A percentile compares a stretch with the other conserved stretches of the same genome.
Evolutionary conservation across 1,140 invertebrate species (phyloP).

Genomic region (Drosophila triauraria): DNA sequence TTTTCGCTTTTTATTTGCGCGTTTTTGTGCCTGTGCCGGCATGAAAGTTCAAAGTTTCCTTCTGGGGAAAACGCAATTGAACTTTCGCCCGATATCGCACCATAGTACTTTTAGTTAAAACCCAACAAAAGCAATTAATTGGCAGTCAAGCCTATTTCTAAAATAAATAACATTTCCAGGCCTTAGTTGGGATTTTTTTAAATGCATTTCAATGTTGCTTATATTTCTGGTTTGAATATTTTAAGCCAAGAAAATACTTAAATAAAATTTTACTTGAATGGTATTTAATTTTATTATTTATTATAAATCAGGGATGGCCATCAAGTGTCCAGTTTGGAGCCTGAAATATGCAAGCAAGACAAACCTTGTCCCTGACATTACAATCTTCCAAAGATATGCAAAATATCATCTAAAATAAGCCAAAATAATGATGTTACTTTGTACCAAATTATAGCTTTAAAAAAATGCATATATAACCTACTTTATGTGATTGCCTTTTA

Average conservation of each 20-base stretch:
- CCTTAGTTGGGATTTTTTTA: neutral
- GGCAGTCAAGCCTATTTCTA: too few relatives aligned
- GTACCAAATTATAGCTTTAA: conserved; percentile 1
- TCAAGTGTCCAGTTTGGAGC: too few relatives aligned
- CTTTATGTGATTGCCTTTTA: neutral
- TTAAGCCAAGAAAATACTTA: too few relatives aligned
- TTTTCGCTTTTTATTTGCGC: conserved; percentile 8
- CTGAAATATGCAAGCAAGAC: too few relatives aligned
- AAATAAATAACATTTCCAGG: too few relatives aligned
- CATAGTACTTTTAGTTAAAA: conserved; percentile 7
- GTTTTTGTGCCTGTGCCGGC: conserved; percentile 3
- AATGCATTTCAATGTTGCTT: neutral
- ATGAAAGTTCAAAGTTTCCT: conserved; percentile 62
- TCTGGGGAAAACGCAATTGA: conserved; percentile 7
- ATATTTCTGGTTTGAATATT: neutral
- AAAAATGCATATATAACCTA: neutral
- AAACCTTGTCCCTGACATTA: too few relatives aligned
- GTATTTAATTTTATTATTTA: too few relatives aligned
- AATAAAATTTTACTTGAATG: too few relatives aligned
- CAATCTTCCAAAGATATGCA: neutral
- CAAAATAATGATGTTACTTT: neutral
- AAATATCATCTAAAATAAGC: neutral
- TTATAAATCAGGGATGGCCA: too few relatives aligned
- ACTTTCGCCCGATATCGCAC: conserved; percentile 32
- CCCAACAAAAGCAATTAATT: neutral